Percentiles rank a stretch among this genome's conserved stretches.
Evolutionary conservation across 2,888 invertebrate species (phyloP).

Genomic region (Agrotis clavis): DNA sequence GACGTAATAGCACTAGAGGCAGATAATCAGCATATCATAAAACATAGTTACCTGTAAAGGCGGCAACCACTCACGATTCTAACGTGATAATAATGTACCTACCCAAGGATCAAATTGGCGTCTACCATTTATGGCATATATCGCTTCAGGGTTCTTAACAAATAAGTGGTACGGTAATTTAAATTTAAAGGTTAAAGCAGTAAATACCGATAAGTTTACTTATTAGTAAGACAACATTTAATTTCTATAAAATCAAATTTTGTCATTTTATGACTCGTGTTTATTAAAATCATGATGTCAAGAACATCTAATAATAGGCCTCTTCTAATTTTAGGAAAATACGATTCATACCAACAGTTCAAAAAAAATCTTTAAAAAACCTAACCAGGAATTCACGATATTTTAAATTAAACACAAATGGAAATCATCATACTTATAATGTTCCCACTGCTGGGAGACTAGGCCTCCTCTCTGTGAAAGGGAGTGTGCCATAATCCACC

Average conservation of each 20-base stretch:
- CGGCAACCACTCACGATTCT: constrained; percentile 55
- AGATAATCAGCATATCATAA: constrained; percentile 21
- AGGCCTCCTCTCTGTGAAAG: too few relatives aligned
- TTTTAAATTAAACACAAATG: too few relatives aligned
- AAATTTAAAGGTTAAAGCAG: constrained; percentile 49
- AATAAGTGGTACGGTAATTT: constrained; percentile 40
- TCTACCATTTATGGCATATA: constrained; percentile 49
- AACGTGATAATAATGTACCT: constrained; percentile 58
- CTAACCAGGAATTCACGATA: too few relatives aligned
- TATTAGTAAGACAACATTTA: constrained; percentile 5
- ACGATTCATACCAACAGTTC: too few relatives aligned
- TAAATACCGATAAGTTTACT: constrained; percentile 25
- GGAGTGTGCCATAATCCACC: too few relatives aligned
- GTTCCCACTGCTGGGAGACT: too few relatives aligned
- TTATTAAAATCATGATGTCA: not conserved
- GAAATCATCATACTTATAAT: too few relatives aligned
- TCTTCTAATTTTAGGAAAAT: too few relatives aligned
- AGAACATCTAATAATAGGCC: too few relatives aligned
- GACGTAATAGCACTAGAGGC: constrained; percentile 7
- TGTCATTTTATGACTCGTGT: not conserved
- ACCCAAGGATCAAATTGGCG: constrained; percentile 52
- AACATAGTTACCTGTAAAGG: constrained; percentile 22
- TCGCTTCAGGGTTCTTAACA: constrained; percentile 56
- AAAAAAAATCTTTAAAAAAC: too few relatives aligned
- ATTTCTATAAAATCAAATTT: constrained; percentile 4